phyloP scores from a whole-genome alignment of 2,797 vertebrate genomes.

The Gallinago nigripennis region DNA sequence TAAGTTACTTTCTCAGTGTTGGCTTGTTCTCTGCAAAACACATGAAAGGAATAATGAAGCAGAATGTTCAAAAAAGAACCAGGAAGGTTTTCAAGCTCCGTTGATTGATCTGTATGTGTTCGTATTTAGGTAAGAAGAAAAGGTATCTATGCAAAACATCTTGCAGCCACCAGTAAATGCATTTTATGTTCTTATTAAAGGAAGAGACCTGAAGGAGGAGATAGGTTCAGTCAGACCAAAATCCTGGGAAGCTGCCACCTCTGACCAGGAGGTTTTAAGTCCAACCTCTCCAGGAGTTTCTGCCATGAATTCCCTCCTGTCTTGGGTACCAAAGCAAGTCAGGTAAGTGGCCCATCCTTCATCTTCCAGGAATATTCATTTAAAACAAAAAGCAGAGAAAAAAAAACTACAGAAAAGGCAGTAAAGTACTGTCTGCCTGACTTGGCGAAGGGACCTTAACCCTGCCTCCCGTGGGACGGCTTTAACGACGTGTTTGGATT shows the following conservation, averaged over 20 bases:
- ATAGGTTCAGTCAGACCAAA: background rate
- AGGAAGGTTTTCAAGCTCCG: background rate
- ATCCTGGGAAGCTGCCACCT: background rate
- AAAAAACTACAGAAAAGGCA: background rate
- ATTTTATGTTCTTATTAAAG: background rate
- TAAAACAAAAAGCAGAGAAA: background rate
- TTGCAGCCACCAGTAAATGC: background rate
- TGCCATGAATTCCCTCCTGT: background rate
- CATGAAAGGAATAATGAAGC: slow-evolving; percentile 5
- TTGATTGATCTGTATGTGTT: background rate
- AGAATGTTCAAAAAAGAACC: background rate
- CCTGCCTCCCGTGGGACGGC: background rate
- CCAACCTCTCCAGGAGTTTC: rapidly evolving
- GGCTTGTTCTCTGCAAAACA: background rate
- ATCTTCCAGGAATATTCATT: background rate
- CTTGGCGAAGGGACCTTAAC: background rate
- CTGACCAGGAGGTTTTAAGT: background rate
- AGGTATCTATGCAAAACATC: background rate
- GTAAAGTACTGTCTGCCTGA: background rate
- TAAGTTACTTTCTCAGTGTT: background rate
- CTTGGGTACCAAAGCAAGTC: background rate
- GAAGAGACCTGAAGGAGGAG: background rate
- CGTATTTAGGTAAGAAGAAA: background rate
- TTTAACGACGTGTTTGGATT: background rate
- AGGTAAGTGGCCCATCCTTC: background rate